These are phyloP conservation scores for Leptothorax acervorum DNA, from an alignment of 2,888 invertebrate genomes.

Conservation along the genomic window DNA sequence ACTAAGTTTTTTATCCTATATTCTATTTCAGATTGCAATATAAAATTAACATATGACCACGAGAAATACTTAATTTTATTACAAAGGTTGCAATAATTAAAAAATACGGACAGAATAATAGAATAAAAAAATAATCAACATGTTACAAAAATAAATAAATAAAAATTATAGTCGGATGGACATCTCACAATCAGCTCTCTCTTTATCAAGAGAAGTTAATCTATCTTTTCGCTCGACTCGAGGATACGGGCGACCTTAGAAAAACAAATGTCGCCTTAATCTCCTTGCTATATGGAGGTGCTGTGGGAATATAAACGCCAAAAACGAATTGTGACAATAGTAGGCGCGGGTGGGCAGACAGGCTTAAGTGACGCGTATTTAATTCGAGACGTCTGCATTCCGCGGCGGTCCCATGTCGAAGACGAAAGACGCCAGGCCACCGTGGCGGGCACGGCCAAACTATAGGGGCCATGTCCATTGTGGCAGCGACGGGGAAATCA, in stretches of 20 bases:
- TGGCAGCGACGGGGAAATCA: constrained; percentile 73
- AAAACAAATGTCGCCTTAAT: neutral
- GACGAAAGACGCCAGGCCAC: constrained; percentile 15
- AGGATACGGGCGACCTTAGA: constrained; percentile 13
- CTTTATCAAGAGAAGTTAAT: constrained; percentile 15
- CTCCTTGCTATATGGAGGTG: neutral
- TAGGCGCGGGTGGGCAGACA: neutral
- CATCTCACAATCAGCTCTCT: neutral
- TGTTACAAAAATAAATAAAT: neutral
- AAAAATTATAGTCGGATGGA: neutral
- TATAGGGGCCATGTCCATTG: constrained; percentile 59
- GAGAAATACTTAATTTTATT: neutral
- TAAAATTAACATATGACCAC: neutral
- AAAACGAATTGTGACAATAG: neutral
- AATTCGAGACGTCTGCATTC: constrained; percentile 60
- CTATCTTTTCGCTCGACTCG: neutral
- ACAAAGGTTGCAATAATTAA: neutral
- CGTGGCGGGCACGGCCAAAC: constrained; percentile 24
- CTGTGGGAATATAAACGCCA: constrained; percentile 5
- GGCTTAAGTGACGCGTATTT: constrained; percentile 21
- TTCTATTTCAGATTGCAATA: neutral
- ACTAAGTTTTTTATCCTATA: neutral
- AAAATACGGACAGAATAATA: neutral
- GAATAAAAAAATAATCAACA: neutral
- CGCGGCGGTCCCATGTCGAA: constrained; percentile 12